Evolutionary conservation across 2,888 invertebrate genomes (phyloP), one percentile per base, ranked within the genome.

Genomic region (Epirrhoe alternata): DNA sequence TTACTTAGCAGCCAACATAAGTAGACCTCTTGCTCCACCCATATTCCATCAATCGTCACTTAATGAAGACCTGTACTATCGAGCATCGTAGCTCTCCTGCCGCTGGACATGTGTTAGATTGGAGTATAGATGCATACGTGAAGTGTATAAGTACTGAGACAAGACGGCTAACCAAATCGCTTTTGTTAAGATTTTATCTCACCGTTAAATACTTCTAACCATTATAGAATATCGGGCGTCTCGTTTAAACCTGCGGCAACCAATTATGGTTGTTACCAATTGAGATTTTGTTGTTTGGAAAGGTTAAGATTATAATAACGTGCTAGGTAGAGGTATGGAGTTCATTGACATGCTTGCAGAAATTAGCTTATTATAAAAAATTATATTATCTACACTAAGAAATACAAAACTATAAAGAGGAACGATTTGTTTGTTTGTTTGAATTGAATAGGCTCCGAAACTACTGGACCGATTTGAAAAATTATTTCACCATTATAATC

Each of bases 141-240:
- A 85, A 85, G 82, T 84, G 83, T 86, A 88, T 86, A 86, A 88
- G 88, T 89, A 90, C 89, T 88, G 86, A 91, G 91, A 91, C 89
- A 89, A 90, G 91, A 90, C 89, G 89, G 89, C 89, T 88, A 86
- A 90, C 91, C 90, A 90, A 92, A 92, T 91, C 89, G 89, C 90
- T 86, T 92, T 92, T 92, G 91, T 92, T 89, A 86, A 92, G 92
- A 92, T 92, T 92, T 90, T 92, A 92, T 92, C 92, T 91, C 83
- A 80, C 88, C 86, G 89, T 92, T 92, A 92, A 92, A 92, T 92
- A 91, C 90, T 92, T 91, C 86, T 88, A 89, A 88, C 90, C 89
- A 90, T 90, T 89, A 90, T 83, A 87, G 86, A 89, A 86, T 86
- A 89, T 89, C 86, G 86, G 82, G 79, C 87, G 85, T 86, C 88